Conservation (phyloP, 2,888 invertebrate genomes). For the Ophion slaviceki region DNA sequence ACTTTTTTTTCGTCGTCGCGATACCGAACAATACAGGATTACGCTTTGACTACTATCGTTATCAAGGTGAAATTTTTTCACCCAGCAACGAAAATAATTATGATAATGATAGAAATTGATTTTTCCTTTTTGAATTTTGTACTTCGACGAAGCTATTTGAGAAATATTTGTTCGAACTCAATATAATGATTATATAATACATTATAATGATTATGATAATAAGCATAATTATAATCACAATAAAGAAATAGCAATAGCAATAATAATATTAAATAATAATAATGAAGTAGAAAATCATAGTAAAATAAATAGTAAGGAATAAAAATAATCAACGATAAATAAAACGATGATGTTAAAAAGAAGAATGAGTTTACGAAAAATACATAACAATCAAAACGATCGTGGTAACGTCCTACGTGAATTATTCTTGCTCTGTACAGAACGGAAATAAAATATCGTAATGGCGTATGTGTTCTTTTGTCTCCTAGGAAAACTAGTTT, state of each 20-base stretch:
- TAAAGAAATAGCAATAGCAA: neutral
- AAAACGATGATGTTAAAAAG: no score
- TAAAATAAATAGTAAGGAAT: neutral
- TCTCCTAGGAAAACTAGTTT: no score
- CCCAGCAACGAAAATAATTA: neutral
- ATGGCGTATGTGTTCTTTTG: no score
- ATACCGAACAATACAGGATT: neutral
- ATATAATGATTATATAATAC: no score
- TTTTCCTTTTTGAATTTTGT: no score
- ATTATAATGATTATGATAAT: neutral
- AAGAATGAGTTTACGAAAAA: no score
- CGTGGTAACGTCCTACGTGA: no score
- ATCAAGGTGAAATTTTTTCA: slow-evolving; percentile 38
- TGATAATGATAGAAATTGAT: neutral
- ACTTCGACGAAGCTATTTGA: no score
- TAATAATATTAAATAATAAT: neutral
- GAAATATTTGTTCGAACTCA: no score
- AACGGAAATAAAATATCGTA: no score
- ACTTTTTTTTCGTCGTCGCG: neutral
- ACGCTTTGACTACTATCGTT: slow-evolving; percentile 6
- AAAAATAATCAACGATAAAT: neutral
- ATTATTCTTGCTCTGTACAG: no score
- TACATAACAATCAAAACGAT: no score
- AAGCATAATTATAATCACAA: neutral
- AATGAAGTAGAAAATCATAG: neutral